Evolutionary conservation across 2,888 invertebrate genomes (phyloP).

Genomic region (Rapana venosa): DNA sequence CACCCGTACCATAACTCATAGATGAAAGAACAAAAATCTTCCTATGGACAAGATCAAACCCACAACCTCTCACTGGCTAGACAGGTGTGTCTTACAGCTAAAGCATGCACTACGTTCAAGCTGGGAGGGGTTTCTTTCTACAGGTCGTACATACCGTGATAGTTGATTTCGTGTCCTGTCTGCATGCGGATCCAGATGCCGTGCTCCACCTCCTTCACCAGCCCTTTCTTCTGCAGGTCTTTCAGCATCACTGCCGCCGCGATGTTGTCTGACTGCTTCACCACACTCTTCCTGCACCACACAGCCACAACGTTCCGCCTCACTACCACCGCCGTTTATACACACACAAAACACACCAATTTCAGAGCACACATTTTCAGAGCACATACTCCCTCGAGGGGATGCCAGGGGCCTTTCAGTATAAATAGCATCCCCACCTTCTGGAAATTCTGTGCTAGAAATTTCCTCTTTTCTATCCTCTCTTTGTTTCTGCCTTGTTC

Average conservation of each 20-base stretch:
- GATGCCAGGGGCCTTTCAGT: too few relatives aligned
- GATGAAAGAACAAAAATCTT: too few relatives aligned
- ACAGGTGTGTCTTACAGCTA: background rate
- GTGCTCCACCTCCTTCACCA: slow-evolving; percentile 67
- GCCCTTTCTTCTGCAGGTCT: slow-evolving; percentile 69
- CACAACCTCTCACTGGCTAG: too few relatives aligned
- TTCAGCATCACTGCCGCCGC: slow-evolving; percentile 72
- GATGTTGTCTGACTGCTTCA: slow-evolving; percentile 66
- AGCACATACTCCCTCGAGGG: too few relatives aligned
- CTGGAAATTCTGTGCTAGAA: too few relatives aligned
- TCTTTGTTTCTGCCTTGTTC: too few relatives aligned
- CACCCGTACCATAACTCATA: too few relatives aligned
- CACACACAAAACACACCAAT: background rate
- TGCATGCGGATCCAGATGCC: slow-evolving; percentile 75
- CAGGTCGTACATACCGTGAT: slow-evolving; percentile 60
- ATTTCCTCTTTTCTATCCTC: too few relatives aligned
- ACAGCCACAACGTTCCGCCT: background rate
- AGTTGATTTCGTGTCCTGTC: slow-evolving; percentile 57
- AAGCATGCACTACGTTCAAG: background rate
- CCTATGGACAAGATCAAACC: too few relatives aligned
- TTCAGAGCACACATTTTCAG: too few relatives aligned
- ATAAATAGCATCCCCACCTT: too few relatives aligned
- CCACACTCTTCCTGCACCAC: slow-evolving; percentile 59
- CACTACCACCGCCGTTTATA: background rate
- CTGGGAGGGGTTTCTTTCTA: background rate